These are phyloP conservation scores for Hirtodrosophila duncani DNA, from an alignment of 2,888 invertebrate genomes.

Conservation along the genomic window DNA sequence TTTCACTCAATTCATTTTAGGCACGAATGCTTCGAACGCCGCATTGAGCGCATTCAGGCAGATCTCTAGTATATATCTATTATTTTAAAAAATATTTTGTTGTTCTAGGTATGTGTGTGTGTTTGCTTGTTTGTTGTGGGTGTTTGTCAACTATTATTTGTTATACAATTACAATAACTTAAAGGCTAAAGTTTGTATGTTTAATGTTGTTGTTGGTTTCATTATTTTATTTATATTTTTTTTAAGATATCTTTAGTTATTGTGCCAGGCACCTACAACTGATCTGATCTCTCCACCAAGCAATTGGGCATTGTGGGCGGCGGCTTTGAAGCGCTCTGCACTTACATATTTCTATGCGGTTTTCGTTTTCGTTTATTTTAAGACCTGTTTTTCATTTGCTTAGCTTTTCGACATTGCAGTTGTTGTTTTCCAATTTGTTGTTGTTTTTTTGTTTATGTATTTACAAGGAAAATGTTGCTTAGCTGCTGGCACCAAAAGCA, in stretches of 20 bases:
- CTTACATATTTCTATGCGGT: too few species aligned
- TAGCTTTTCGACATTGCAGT: constrained; percentile 20
- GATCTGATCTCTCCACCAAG: too few species aligned
- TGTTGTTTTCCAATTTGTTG: constrained; percentile 14
- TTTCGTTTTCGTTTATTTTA: constrained; percentile 14
- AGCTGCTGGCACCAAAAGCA: constrained; percentile 13
- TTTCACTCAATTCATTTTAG: too few species aligned
- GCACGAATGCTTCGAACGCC: too few species aligned
- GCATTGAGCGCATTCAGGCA: too few species aligned
- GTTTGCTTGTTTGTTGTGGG: constrained; percentile 1
- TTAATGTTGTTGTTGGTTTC: neutral
- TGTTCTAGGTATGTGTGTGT: too few species aligned
- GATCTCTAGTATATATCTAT: too few species aligned
- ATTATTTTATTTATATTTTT: constrained; percentile 2
- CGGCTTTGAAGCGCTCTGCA: too few species aligned
- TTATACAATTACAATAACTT: constrained; percentile 12
- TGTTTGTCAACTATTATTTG: constrained; percentile 15
- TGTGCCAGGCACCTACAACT: constrained; percentile 58
- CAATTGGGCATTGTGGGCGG: too few species aligned
- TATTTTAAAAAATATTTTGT: too few species aligned
- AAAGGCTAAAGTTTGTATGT: too few species aligned
- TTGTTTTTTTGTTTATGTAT: constrained; percentile 4
- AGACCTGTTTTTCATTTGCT: constrained; percentile 52
- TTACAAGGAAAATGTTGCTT: constrained; percentile 30
- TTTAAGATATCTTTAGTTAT: constrained; percentile 40